Evolutionary conservation across 2,113 vertebrate genomes (phyloP).

Genomic region (Potamarius usumacintae): DNA sequence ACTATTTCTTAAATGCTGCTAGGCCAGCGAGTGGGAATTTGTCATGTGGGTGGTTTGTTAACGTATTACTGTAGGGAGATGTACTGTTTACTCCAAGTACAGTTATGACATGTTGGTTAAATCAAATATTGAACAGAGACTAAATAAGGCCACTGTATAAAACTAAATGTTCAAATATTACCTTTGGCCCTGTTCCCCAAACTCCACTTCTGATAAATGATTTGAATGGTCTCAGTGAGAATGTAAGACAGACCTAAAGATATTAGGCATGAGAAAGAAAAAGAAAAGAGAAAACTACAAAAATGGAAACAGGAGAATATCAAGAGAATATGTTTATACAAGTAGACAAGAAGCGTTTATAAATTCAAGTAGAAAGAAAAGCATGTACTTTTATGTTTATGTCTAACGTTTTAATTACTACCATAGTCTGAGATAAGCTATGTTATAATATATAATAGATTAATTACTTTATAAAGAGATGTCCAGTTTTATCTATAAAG

Average conservation of each 20-base stretch:
- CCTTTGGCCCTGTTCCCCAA: not conserved
- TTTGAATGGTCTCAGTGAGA: not conserved
- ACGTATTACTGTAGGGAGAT: not conserved
- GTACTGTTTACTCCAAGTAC: constrained; percentile 14
- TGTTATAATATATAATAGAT: not conserved
- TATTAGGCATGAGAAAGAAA: not conserved
- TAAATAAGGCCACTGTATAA: not conserved
- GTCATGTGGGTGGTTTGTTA: not conserved
- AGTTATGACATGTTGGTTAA: not conserved
- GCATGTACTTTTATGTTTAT: not conserved
- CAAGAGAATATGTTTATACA: not conserved
- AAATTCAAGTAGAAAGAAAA: not conserved
- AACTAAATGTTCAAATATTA: constrained; percentile 11
- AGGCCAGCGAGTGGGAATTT: not conserved
- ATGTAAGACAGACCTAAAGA: not conserved
- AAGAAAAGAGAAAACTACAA: not conserved
- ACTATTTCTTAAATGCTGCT: constrained; percentile 27
- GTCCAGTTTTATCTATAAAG: not conserved
- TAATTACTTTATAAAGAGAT: not conserved
- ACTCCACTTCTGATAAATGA: not conserved
- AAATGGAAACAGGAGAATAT: not conserved
- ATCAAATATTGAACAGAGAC: constrained; percentile 5
- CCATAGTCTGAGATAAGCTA: not conserved
- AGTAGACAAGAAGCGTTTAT: not conserved
- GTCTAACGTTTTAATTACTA: not conserved